Evolutionary conservation across 2,797 vertebrate species (phyloP).

Genomic region (Anolis apletophallus): DNA sequence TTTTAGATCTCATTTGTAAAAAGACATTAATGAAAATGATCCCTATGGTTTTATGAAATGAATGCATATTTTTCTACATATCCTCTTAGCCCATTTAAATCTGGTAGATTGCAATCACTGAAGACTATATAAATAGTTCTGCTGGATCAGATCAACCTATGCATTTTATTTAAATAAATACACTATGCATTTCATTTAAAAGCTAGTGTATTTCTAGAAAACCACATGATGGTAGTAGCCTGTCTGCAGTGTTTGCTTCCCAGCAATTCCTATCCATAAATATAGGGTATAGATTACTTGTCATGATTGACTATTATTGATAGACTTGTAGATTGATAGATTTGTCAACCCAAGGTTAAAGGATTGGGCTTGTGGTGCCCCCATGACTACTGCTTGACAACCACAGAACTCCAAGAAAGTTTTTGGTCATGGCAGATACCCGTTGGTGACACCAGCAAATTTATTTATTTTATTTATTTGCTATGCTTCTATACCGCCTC

Average conservation of each 20-base stretch:
- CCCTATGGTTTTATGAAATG: neutral
- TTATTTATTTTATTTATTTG: too few species aligned
- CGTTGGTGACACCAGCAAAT: too few species aligned
- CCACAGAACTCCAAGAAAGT: too few species aligned
- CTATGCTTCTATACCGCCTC: too few species aligned
- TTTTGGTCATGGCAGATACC: too few species aligned
- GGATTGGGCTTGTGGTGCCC: too few species aligned
- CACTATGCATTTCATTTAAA: neutral
- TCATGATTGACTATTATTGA: too few species aligned
- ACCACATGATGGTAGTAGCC: neutral
- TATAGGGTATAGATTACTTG: neutral
- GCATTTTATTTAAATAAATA: neutral
- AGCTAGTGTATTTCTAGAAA: neutral
- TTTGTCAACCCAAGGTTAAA: neutral
- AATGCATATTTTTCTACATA: neutral
- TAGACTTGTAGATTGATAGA: neutral
- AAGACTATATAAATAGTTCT: neutral
- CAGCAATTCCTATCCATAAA: neutral
- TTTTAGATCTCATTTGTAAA: neutral
- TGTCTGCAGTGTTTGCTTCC: neutral
- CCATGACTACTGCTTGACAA: too few species aligned
- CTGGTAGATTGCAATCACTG: too few species aligned
- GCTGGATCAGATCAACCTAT: neutral
- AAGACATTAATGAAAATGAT: neutral
- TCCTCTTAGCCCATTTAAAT: neutral